Conservation (phyloP, 2,797 vertebrate species). For the Sebastes steindachneri region DNA sequence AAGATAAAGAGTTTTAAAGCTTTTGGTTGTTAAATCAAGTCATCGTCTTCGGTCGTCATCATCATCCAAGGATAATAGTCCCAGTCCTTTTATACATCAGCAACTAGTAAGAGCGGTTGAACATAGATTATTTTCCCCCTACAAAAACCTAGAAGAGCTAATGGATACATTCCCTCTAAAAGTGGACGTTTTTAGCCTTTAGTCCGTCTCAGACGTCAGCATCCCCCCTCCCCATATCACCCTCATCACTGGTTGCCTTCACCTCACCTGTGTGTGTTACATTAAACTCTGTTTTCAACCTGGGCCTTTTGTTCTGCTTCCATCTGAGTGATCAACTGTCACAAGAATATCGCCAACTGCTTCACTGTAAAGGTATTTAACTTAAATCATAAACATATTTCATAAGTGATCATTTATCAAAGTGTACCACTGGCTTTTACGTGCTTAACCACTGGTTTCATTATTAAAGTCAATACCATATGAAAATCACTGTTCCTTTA, state of each 20-base stretch:
- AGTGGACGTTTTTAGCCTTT: conserved; percentile 57
- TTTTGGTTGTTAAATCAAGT: conserved; percentile 90
- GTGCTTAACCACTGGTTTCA: background rate
- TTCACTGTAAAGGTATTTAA: background rate
- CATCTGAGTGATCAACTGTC: background rate
- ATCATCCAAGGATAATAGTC: conserved; percentile 58
- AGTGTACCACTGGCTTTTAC: background rate
- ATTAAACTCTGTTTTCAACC: conserved; percentile 36
- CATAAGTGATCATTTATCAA: background rate
- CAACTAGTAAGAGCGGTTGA: conserved; percentile 80
- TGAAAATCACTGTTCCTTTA: background rate
- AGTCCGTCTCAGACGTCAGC: conserved; percentile 29
- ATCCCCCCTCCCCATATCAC: conserved; percentile 8
- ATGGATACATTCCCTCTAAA: conserved; percentile 84
- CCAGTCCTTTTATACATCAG: conserved; percentile 79
- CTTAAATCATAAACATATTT: background rate
- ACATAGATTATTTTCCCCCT: conserved; percentile 76
- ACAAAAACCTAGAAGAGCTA: conserved; percentile 84
- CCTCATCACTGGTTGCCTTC: conserved; percentile 49
- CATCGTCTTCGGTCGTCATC: conserved; percentile 68
- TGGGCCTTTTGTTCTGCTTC: background rate
- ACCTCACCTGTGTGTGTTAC: conserved; percentile 7
- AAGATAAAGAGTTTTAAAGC: conserved; percentile 83
- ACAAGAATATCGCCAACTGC: background rate
- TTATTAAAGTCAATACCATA: background rate